A percentile compares a stretch with the other conserved stretches of the same genome.
Evolutionary conservation across 2,797 vertebrate genomes (phyloP).

Genomic region (Mus spretus): DNA sequence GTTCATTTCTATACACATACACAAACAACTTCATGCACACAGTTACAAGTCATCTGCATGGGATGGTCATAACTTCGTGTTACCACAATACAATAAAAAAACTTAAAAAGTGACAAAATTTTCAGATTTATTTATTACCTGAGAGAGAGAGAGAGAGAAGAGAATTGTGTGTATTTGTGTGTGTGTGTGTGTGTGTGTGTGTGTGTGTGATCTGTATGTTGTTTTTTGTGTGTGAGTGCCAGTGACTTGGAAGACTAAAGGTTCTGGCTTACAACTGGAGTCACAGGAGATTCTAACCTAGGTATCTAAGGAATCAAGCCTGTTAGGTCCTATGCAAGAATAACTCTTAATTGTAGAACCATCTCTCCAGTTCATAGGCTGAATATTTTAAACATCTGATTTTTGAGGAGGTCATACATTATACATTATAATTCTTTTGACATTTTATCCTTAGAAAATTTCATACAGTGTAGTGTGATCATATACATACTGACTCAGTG

Average conservation of each 20-base stretch:
- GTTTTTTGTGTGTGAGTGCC: not conserved
- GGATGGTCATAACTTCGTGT: not conserved
- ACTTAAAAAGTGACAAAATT: not conserved
- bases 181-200: no score
- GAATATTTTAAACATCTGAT: not conserved
- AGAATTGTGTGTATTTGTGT: no score
- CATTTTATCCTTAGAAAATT: not conserved
- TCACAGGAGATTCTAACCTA: not conserved
- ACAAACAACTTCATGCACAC: not conserved
- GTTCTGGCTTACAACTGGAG: not conserved
- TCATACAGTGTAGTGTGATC: not conserved
- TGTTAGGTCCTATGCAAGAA: not conserved
- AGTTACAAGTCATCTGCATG: not conserved
- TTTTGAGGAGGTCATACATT: not conserved
- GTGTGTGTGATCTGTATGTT: not conserved
- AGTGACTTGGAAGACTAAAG: not conserved
- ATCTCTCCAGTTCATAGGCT: not conserved
- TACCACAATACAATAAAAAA: not conserved
- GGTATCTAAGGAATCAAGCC: not conserved
- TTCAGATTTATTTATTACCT: not conserved
- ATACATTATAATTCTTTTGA: not conserved
- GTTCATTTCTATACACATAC: not conserved
- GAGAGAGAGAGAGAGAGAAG: not conserved
- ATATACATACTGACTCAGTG: not conserved
- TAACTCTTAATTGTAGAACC: not conserved